Conservation (phyloP, 2,113 vertebrate species). For the Pitta sordida region DNA sequence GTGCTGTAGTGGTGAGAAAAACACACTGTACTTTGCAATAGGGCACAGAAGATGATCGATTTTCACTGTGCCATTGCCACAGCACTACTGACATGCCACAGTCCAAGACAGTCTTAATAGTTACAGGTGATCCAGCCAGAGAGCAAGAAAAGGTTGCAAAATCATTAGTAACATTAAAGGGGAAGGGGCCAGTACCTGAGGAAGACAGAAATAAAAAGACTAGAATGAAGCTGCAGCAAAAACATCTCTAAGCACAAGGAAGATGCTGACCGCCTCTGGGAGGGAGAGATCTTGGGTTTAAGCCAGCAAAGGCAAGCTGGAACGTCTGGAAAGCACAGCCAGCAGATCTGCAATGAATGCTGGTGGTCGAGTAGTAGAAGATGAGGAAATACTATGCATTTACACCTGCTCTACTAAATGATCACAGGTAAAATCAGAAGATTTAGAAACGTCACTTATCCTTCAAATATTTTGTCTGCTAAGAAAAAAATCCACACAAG, state of each 20-base stretch:
- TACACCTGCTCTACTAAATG: background rate
- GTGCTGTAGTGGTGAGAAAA: background rate
- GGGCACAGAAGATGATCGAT: background rate
- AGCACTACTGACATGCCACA: accelerated
- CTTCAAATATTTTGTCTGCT: background rate
- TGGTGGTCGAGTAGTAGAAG: background rate
- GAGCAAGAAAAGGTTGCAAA: background rate
- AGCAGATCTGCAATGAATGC: background rate
- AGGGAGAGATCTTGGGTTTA: background rate
- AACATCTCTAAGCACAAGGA: accelerated
- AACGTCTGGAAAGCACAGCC: background rate
- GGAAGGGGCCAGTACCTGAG: background rate
- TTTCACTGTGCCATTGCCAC: background rate
- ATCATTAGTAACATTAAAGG: background rate
- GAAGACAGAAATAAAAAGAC: background rate
- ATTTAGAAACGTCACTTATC: background rate
- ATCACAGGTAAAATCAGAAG: background rate
- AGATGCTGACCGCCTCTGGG: background rate
- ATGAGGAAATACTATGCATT: background rate
- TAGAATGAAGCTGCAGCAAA: background rate
- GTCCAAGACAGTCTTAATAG: background rate
- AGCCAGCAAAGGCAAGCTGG: background rate
- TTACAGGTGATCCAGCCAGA: background rate
- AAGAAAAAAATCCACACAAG: background rate
- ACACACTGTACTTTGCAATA: accelerated